Evolutionary conservation across 2,888 invertebrate genomes (phyloP).

Genomic region (Lepidocyrtinus sp.): DNA sequence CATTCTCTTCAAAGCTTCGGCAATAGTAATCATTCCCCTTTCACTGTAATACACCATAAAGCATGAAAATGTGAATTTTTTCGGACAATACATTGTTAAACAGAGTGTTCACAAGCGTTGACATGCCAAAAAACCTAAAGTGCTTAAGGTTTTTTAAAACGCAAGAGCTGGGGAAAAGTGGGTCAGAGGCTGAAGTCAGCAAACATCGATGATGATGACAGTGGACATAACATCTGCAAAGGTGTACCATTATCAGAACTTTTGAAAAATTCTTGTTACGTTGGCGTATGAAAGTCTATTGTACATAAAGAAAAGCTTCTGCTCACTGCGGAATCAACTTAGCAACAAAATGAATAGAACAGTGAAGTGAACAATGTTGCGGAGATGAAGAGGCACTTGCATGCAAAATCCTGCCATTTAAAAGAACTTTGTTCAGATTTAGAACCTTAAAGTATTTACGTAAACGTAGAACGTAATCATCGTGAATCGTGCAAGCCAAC

Average conservation of each 20-base stretch:
- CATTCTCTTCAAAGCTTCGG: neutral
- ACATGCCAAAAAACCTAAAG: neutral
- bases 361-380: neutral
- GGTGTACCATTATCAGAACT: neutral
- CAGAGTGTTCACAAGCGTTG: neutral
- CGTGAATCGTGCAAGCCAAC: neutral
- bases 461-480: too few species aligned
- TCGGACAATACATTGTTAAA: neutral
- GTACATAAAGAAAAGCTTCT: neutral
- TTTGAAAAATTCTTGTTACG: neutral
- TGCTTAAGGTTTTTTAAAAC: neutral
- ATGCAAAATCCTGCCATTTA: neutral
- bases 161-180: conserved; percentile 38
- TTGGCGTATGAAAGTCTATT: neutral
- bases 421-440: neutral
- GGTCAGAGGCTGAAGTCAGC: conserved; percentile 31
- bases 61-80: neutral
- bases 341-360: neutral
- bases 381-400: neutral
- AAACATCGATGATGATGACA: neutral
- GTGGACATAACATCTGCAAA: neutral
- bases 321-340: neutral
- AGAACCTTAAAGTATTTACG: too few species aligned
- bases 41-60: neutral
- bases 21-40: neutral